Base-by-base conservation (phyloP, 2,113 vertebrate species). In the Odontophorus gujanensis region DNA sequence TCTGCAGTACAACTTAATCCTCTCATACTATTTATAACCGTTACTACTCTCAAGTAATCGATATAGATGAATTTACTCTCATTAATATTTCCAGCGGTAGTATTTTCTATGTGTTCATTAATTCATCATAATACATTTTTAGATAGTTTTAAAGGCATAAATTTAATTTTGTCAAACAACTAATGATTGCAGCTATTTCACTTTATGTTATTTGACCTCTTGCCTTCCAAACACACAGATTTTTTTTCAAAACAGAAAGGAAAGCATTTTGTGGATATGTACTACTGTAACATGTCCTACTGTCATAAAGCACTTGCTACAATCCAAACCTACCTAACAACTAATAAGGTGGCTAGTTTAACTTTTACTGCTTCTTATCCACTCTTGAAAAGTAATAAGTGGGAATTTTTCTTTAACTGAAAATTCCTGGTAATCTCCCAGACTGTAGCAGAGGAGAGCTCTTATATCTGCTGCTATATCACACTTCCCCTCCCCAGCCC, bases 301-400 rank as follows among this genome's bases (percentile, higher is more conserved):
- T 43, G 51, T 36, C 38, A 30, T 47, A 63, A 86, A 87, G 66
- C 25, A 47, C 75, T 59, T 89, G 43, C 40, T 68, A 17, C 22
- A 2, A 24, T 21, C 34, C 36, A 53, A 66, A 93, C 47, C 40
- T 67, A 74, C 67, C n/a, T 57, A 62, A 76, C 53, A 36, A 36
- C 32, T 86, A 84, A 43, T 1, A 19, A 79, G 71, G n/a, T 51
- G 75, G 58, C 20, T 40, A 25, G 20, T 80, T 32, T 61, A 72
- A 85, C 7, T 34, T 61, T 76, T 36, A 82, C 30, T 58, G 50
- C 61, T 76, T 85, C 69, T 78, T 26, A 80, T n/a, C n/a, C 68
- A 42, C 40, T 84, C 40, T 75, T 73, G 81, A 82, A 94, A 95
- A 91, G n/a, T 6, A 91, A 69, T 48, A 87, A 92, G 72, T 15